phyloP scores from a whole-genome alignment of 2,113 vertebrate genomes.

The Rattus norvegicus region DNA sequence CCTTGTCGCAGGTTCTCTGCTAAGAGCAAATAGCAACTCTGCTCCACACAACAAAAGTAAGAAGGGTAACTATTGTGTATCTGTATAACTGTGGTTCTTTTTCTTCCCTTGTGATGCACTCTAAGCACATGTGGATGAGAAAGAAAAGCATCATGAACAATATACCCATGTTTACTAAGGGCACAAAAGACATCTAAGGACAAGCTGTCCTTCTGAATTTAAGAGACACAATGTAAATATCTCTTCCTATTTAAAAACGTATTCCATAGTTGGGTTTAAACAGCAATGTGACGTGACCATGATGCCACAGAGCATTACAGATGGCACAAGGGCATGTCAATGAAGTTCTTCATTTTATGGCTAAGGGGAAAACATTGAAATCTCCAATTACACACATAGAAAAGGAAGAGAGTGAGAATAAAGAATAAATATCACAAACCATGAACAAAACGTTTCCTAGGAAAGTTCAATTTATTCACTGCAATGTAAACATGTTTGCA shows the following conservation, averaged over 20 bases:
- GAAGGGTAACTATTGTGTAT: not conserved
- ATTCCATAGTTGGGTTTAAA: not conserved
- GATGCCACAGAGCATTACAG: not conserved
- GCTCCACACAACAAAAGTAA: not conserved
- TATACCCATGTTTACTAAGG: not conserved
- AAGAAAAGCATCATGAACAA: not conserved
- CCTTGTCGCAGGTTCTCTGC: not conserved
- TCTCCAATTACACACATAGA: not conserved
- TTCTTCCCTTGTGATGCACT: not conserved
- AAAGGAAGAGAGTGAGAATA: not conserved
- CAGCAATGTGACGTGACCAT: not conserved
- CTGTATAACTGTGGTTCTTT: not conserved
- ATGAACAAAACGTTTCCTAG: slow-evolving; percentile 1
- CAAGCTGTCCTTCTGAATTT: not conserved
- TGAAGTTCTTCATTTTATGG: not conserved
- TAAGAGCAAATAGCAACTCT: not conserved
- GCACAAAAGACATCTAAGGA: not conserved
- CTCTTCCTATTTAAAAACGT: not conserved
- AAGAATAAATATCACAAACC: not conserved
- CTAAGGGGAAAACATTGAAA: not conserved
- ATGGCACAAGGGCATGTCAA: not conserved
- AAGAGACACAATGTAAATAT: not conserved
- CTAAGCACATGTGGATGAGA: not conserved
- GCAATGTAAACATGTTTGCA: not conserved
- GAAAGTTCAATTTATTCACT: not conserved